Evolutionary conservation across 1,140 invertebrate genomes (phyloP), one percentile per base, ranked within the genome.

Genomic region (Drosophila santomea): DNA sequence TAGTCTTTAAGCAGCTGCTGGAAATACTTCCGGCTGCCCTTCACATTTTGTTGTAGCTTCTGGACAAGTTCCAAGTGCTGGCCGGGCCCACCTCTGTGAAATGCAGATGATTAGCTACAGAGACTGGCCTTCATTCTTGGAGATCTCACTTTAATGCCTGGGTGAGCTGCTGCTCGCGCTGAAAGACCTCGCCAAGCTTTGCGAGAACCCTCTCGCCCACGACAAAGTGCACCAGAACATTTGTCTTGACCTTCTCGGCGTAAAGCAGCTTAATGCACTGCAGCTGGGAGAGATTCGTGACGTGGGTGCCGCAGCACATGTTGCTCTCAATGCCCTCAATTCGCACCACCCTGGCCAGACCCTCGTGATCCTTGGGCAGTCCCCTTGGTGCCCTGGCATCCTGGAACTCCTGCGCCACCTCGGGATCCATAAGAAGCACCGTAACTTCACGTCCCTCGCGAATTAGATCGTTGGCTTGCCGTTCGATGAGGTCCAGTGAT

Each of bases 241-340:
- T 95, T 0, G 93, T 94, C 91, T 96, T 97, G 14, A 94, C 94
- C 76, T 96, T 96, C 91, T 97, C 96, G 2, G 93, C 91, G 51
- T 94, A 93, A 2, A 97, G 73, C 20, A 97, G 81, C 92, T 97
- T 97, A 7, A 97, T 94, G 4, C 94, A 94, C 94, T 97, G 97
- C 45, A 98, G 92, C 88, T 97, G 96, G 72, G 93, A 94, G 36
- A 97, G 92, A 93, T 96, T 97, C 3, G 93, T 94, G 2, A 97
- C 96, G 93, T 98, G 97, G 1, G 97, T 98, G 20, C 97, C 97
- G 93, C 97, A 98, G 91, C 97, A 98, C 94, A 97, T 95, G 82
- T 97, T 97, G 38, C 94, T 94, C 73, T 97, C 96, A 45, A 97
- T 90, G 41, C 94, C 94, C 43, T 94, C 93, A 62, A 96, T 96